These are phyloP conservation scores for Pituophis catenifer DNA, from an alignment of 2,113 vertebrate species.

Conservation along the genomic window DNA sequence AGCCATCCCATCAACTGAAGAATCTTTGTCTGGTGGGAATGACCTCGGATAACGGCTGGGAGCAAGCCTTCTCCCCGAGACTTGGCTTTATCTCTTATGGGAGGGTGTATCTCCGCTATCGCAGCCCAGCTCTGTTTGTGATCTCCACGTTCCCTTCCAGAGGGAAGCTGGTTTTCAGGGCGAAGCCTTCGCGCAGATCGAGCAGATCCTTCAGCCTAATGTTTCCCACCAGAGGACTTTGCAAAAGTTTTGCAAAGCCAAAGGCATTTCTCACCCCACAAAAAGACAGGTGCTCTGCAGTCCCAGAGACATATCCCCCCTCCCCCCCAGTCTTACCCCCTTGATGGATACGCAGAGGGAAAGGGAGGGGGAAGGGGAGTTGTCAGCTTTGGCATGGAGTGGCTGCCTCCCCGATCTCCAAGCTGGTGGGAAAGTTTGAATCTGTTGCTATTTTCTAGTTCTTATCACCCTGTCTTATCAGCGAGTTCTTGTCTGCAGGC, in stretches of 20 bases:
- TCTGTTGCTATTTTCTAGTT: slow-evolving; percentile 96
- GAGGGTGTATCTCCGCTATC: background rate
- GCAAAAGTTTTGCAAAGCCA: background rate
- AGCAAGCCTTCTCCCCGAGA: background rate
- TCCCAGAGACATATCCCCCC: too few species aligned
- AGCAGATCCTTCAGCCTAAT: too few species aligned
- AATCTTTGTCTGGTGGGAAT: slow-evolving; percentile 15
- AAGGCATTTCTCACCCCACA: background rate
- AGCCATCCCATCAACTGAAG: background rate
- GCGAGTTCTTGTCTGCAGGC: slow-evolving; percentile 81
- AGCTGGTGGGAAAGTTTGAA: slow-evolving; percentile 92
- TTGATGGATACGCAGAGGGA: background rate
- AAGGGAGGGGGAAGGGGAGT: background rate
- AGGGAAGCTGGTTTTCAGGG: background rate
- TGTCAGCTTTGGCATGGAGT: background rate
- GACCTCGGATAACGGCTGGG: slow-evolving; percentile 6
- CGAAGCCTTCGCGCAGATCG: background rate
- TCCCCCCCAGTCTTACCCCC: background rate
- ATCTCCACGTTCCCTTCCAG: background rate
- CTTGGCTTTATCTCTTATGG: background rate
- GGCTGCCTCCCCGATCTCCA: slow-evolving; percentile 53
- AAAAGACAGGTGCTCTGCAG: background rate
- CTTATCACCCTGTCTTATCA: slow-evolving; percentile 87
- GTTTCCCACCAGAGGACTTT: background rate
- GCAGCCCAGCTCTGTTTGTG: background rate